Percentiles rank a stretch among this genome's conserved stretches.
Evolutionary conservation across 2,888 invertebrate genomes (phyloP).

Genomic region (Flexamia atlantica): DNA sequence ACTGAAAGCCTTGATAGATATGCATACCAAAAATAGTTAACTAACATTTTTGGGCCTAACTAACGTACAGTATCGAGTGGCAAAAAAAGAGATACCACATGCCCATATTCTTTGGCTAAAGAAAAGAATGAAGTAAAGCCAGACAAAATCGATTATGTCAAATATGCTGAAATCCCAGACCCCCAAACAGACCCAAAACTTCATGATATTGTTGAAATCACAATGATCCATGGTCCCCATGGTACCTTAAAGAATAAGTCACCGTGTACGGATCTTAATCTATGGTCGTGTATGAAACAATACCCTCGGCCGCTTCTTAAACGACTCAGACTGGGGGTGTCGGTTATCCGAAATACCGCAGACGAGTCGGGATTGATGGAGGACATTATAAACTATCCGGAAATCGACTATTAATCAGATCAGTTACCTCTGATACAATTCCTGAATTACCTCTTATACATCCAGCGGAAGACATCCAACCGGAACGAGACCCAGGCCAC

Average conservation of each 20-base stretch:
- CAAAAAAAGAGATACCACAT: slow-evolving; percentile 72
- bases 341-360: slow-evolving; percentile 73
- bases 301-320: slow-evolving; percentile 71
- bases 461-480: too few species aligned
- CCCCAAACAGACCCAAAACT: slow-evolving; percentile 70
- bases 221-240: slow-evolving; percentile 71
- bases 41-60: slow-evolving; percentile 69
- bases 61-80: slow-evolving; percentile 70
- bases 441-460: too few species aligned
- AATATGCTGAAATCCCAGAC: slow-evolving; percentile 73
- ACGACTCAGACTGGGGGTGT: slow-evolving; percentile 67
- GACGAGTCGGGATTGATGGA: slow-evolving; percentile 66
- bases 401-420: too few species aligned
- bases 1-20: slow-evolving; percentile 67
- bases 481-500: too few species aligned
- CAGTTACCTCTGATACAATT: too few species aligned
- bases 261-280: slow-evolving; percentile 73
- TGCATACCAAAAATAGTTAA: slow-evolving; percentile 67
- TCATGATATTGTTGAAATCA: slow-evolving; percentile 66
- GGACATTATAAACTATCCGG: too few species aligned
- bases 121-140: slow-evolving; percentile 67
- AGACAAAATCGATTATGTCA: slow-evolving; percentile 71
- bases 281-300: slow-evolving; percentile 73
- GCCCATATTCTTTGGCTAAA: slow-evolving; percentile 70
- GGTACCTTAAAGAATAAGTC: slow-evolving; percentile 71